Base-by-base conservation (phyloP, 2,797 vertebrate species). In the Heteromormyrus szaboi region DNA sequence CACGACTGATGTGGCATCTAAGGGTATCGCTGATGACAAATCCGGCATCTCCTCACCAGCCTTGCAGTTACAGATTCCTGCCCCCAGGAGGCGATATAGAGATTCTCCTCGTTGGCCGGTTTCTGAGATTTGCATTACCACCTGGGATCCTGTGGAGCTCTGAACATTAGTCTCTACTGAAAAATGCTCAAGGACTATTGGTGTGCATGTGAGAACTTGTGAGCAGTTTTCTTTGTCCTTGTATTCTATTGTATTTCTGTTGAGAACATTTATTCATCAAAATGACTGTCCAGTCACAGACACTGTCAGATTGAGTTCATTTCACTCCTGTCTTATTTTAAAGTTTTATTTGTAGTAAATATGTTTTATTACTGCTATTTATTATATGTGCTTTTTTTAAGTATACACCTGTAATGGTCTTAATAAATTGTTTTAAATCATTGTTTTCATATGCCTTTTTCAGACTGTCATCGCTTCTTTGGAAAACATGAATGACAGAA, bases 51-150 rank as follows among this genome's bases (percentile, higher is more conserved):
- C 92, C 3, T 88, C 90, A 56, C 85, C 90, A 1, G 4, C 62
- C 44, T 89, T 92, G 87, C 88, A 90, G 25, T 91, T 92, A 56
- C 88, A 41, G 6, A 56, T 37, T n/a, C 87, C 50, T 37, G 83
- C 22, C 90, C 85, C 87, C 46, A 92, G 89, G 87, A 91, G 92
- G 89, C 90, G 46, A 86, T 92, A 93, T 25, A 90, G 93, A 89
- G 91, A 93, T 81, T 93, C 93, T 33, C 93, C 93, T 6, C 91
- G 92, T 85, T 92, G 93, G 93, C 92, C 90, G 4, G 87, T 92
- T 0, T 90, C 92, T 51, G 90, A 92, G 11, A 91, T 92, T 33
- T 91, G 88, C 51, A 91, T 93, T 88, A 86, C 88, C 76, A 81
- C 90, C 4, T 91, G 91, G 89, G 91, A 91, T 33, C 89, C 92